These are phyloP conservation scores for Cydia amplana DNA, from an alignment of 1,140 invertebrate species.

Conservation along the genomic window DNA sequence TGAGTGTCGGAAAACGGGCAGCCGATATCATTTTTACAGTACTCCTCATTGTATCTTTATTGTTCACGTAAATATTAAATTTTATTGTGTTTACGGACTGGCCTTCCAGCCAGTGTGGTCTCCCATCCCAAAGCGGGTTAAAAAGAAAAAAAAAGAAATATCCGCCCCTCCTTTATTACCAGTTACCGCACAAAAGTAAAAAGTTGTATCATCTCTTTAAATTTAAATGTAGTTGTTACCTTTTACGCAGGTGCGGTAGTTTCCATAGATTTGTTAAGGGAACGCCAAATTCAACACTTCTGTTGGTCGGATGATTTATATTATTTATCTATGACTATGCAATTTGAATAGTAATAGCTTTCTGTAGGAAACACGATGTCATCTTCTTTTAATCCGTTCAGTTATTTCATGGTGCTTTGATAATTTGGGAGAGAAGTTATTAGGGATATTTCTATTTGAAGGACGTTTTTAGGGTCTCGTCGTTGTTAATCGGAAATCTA, in stretches of 20 bases:
- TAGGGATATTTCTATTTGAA: conserved; percentile 20
- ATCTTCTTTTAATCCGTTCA: conserved; percentile 53
- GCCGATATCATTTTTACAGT: conserved; percentile 59
- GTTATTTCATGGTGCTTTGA: conserved; percentile 30
- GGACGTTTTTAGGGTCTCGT: background rate
- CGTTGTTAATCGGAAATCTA: background rate
- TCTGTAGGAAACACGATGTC: conserved; percentile 57
- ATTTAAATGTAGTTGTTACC: background rate
- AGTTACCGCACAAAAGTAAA: conserved; percentile 1
- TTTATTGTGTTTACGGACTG: conserved; percentile 76
- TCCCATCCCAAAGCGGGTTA: conserved; percentile 61
- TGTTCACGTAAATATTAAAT: conserved; percentile 71
- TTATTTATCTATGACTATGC: conserved; percentile 68
- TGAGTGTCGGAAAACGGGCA: conserved; percentile 44
- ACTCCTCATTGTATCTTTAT: conserved; percentile 73
- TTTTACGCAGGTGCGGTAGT: conserved; percentile 46
- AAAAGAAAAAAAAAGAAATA: conserved; percentile 51
- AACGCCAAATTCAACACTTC: conserved; percentile 69
- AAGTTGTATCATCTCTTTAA: background rate
- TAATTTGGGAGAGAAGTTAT: conserved; percentile 24
- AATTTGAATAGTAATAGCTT: conserved; percentile 40
- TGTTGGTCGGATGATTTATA: conserved; percentile 62
- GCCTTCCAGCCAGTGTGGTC: conserved; percentile 62
- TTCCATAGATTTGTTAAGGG: conserved; percentile 57
- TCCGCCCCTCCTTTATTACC: conserved; percentile 50